Conservation (phyloP, 2,797 vertebrate genomes). For the Enteromius mattozi region DNA sequence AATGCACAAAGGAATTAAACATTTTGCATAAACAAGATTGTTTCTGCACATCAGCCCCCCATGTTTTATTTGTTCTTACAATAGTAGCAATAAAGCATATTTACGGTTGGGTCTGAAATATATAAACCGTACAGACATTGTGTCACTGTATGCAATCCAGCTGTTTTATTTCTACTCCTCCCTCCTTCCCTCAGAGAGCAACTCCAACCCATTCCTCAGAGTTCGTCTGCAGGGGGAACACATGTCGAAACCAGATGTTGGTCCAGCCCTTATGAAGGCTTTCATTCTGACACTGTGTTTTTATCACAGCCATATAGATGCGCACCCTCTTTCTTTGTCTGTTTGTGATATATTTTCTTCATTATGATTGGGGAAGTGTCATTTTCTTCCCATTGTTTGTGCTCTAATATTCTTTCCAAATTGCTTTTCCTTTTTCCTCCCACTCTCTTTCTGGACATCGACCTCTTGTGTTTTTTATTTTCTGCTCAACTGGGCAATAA, state of each 20-base stretch:
- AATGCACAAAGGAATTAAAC: background rate
- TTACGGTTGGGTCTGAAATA: slow-evolving; percentile 28
- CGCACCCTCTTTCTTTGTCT: slow-evolving; percentile 25
- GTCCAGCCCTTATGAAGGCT: slow-evolving; percentile 52
- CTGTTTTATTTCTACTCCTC: slow-evolving; percentile 45
- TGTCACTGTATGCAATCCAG: slow-evolving; percentile 45
- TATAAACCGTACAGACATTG: slow-evolving; percentile 43
- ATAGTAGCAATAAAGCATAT: slow-evolving; percentile 10
- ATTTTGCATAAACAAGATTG: background rate
- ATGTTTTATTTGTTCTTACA: background rate
- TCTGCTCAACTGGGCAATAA: slow-evolving; percentile 3
- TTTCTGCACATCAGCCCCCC: background rate
- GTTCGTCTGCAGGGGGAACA: slow-evolving; percentile 50
- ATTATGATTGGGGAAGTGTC: background rate
- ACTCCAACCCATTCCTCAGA: slow-evolving; percentile 47
- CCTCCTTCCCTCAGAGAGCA: slow-evolving; percentile 44
- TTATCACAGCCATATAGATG: slow-evolving; percentile 57
- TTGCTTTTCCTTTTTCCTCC: background rate
- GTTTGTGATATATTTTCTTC: background rate
- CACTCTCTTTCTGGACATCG: slow-evolving; percentile 11
- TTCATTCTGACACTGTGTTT: slow-evolving; percentile 50
- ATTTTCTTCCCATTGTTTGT: background rate
- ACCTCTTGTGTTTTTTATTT: slow-evolving; percentile 14
- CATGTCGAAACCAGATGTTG: slow-evolving; percentile 63
- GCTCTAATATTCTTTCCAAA: slow-evolving; percentile 10